Conservation (phyloP, 1,140 invertebrate species). For the Eupeodes corollae region DNA sequence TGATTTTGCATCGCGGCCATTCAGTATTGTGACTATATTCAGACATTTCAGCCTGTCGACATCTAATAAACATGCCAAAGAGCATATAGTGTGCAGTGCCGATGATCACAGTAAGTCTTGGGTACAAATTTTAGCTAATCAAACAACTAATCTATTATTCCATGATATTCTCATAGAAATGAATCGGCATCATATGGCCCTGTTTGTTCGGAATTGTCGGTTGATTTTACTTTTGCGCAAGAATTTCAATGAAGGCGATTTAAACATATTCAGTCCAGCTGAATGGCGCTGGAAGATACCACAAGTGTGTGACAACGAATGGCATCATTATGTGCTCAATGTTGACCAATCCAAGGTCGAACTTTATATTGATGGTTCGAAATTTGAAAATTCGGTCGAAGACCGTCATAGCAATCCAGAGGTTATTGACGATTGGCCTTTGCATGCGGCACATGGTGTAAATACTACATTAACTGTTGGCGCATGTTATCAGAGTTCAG, state of each 20-base stretch:
- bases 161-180: conserved; percentile 56
- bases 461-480: conserved; percentile 91
- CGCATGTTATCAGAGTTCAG: conserved; percentile 89
- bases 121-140: neutral
- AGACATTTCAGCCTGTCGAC: conserved; percentile 30
- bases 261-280: conserved; percentile 92
- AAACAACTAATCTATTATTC: neutral
- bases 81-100: conserved; percentile 89
- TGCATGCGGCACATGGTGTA: conserved; percentile 86
- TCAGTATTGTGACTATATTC: conserved; percentile 87
- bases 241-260: conserved; percentile 83
- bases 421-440: conserved; percentile 98
- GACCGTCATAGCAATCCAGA: conserved; percentile 62
- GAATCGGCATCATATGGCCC: conserved; percentile 95
- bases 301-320: conserved; percentile 91
- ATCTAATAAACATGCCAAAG: conserved; percentile 78
- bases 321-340: conserved; percentile 96
- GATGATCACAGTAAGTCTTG: conserved; percentile 86
- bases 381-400: conserved; percentile 61
- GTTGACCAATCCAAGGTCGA: conserved; percentile 81
- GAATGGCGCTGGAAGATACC: conserved; percentile 94
- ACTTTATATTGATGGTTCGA: conserved; percentile 82
- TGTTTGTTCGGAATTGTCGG: conserved; percentile 93
- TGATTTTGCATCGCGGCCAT: conserved; percentile 43
- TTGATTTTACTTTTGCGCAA: conserved; percentile 83